A percentile compares a stretch with the other conserved stretches of the same genome.
Conservation (phyloP, 2,888 invertebrate genomes). For the Ariolimax columbianus region DNA sequence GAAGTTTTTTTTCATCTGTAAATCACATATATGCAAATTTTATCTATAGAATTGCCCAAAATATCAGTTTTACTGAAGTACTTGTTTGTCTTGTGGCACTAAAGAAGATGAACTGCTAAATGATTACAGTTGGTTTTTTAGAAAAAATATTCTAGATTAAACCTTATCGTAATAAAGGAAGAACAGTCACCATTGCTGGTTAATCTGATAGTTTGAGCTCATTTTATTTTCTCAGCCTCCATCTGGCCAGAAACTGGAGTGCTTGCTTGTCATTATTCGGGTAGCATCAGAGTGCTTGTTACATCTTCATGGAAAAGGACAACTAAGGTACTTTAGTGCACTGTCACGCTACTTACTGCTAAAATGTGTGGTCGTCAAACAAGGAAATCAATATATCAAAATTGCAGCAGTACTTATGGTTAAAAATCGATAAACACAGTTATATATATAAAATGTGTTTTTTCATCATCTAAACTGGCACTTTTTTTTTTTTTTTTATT, state of each 20-base stretch:
- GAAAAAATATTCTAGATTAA: slow-evolving; percentile 7
- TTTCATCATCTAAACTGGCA: too few species aligned
- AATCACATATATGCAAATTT: too few species aligned
- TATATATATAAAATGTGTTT: too few species aligned
- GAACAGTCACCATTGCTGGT: not conserved
- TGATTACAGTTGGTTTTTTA: not conserved
- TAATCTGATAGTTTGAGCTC: slow-evolving; percentile 17
- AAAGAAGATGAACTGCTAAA: too few species aligned
- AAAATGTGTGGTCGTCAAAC: not conserved
- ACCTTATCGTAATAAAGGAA: slow-evolving; percentile 11
- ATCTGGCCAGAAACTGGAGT: slow-evolving; percentile 35
- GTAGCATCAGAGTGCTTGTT: slow-evolving; percentile 30
- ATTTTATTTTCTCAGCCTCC: slow-evolving; percentile 40
- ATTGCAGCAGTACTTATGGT: too few species aligned
- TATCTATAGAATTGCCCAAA: too few species aligned
- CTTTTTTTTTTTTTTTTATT: too few species aligned
- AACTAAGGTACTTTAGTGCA: not conserved
- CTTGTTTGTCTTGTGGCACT: too few species aligned
- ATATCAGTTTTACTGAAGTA: too few species aligned
- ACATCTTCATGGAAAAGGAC: not conserved
- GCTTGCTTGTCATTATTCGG: slow-evolving; percentile 21
- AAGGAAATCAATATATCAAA: too few species aligned
- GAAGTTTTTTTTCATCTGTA: too few species aligned
- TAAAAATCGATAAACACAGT: too few species aligned
- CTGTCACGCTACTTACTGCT: not conserved